These are phyloP conservation scores for Acipenser transmontanus DNA, from an alignment of 2,797 vertebrate genomes.

Conservation along the genomic window DNA sequence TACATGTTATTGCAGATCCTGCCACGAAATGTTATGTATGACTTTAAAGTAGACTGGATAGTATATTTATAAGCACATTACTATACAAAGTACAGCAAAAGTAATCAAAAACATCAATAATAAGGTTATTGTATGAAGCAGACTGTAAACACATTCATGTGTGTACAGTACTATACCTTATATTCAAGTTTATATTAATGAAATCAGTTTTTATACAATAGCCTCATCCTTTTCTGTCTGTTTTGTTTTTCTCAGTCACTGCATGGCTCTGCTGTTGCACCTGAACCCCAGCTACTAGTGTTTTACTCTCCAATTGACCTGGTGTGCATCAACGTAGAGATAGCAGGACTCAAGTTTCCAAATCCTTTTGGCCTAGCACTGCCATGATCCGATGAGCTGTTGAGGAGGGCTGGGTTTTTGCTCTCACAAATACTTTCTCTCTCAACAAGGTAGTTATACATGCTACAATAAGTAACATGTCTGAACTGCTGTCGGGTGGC, in stretches of 20 bases:
- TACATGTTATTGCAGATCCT: neutral
- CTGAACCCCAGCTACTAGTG: conserved; percentile 66
- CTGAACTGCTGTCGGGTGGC: no score
- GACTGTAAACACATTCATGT: no score
- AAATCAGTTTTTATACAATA: neutral
- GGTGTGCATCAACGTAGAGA: conserved; percentile 80
- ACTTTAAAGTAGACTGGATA: no score
- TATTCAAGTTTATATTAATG: no score
- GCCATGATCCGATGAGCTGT: conserved; percentile 89
- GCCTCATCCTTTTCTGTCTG: neutral
- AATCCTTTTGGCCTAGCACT: conserved; percentile 89
- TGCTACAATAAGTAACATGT: no score
- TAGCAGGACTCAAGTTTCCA: conserved; percentile 76
- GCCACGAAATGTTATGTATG: neutral
- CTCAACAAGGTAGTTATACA: conserved; percentile 74
- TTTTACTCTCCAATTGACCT: conserved; percentile 79
- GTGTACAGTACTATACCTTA: no score
- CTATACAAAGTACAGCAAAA: no score
- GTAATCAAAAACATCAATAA: no score
- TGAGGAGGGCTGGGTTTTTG: conserved; percentile 86
- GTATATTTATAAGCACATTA: no score
- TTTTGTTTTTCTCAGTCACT: conserved; percentile 52
- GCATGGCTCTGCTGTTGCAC: conserved; percentile 53
- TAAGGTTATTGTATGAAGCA: no score
- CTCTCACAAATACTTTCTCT: conserved; percentile 87